Evolutionary conservation across 2,888 invertebrate species (phyloP).

Genomic region (Lasioglossum vierecki): DNA sequence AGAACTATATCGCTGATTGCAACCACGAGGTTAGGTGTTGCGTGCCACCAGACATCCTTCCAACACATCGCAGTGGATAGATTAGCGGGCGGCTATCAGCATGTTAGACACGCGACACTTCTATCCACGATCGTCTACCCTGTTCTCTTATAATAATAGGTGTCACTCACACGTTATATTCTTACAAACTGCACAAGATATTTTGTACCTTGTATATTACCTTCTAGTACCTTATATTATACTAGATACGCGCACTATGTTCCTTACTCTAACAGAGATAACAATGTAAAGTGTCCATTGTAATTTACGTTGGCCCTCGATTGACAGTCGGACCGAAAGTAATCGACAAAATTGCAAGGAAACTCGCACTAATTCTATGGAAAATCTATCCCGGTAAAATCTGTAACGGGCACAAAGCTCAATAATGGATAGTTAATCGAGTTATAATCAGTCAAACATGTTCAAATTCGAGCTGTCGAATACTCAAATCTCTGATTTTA

Average conservation of each 20-base stretch:
- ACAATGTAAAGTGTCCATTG: conserved; percentile 12
- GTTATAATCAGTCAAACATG: no score
- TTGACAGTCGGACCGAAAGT: conserved; percentile 13
- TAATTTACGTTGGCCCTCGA: conserved; percentile 22
- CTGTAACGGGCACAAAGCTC: no score
- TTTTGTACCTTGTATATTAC: conserved; percentile 70
- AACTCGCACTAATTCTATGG: no score
- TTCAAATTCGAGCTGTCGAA: no score
- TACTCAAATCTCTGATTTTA: no score
- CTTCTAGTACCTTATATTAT: neutral
- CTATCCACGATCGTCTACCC: neutral
- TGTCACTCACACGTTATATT: conserved; percentile 53
- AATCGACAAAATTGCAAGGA: neutral
- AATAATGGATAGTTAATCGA: no score
- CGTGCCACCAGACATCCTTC: conserved; percentile 31
- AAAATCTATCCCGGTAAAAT: no score
- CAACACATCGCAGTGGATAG: neutral
- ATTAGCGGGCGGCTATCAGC: neutral
- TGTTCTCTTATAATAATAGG: conserved; percentile 32
- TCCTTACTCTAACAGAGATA: conserved; percentile 54
- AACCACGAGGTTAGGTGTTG: conserved; percentile 11
- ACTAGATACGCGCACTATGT: conserved; percentile 60
- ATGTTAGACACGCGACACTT: neutral
- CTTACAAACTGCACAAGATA: conserved; percentile 73
- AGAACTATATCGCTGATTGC: neutral